Conservation (phyloP, 2,797 vertebrate genomes). For the Stomatorhinus walkeri region DNA sequence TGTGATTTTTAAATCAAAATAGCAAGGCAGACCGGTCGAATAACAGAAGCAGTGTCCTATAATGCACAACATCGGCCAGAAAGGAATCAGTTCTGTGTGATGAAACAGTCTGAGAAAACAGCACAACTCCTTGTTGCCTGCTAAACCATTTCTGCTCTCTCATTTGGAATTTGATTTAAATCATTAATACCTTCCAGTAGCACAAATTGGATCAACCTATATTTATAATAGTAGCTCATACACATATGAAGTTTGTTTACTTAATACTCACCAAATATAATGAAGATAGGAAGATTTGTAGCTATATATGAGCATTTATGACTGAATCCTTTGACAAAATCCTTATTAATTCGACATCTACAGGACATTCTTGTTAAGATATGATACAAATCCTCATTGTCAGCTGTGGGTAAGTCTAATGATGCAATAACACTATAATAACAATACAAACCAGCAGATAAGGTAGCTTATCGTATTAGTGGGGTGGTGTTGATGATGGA, state of each 20-base stretch:
- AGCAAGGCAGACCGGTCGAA: background rate
- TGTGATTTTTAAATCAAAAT: slow-evolving; percentile 26
- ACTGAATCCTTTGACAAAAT: background rate
- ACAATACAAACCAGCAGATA: background rate
- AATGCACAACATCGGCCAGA: background rate
- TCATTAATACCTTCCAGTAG: slow-evolving; percentile 7
- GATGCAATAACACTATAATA: background rate
- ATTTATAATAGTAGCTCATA: background rate
- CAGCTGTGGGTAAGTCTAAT: background rate
- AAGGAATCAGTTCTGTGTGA: background rate
- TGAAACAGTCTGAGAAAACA: slow-evolving; percentile 62
- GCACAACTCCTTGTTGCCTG: slow-evolving; percentile 57
- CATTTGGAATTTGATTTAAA: slow-evolving; percentile 46
- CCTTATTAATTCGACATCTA: background rate
- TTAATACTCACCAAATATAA: background rate
- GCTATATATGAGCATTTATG: background rate
- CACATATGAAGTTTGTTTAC: background rate
- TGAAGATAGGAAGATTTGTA: background rate
- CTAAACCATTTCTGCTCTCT: slow-evolving; percentile 54
- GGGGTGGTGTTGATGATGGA: background rate
- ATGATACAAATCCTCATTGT: background rate
- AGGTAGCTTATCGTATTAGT: background rate
- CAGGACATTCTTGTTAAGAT: background rate
- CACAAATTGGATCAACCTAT: background rate
- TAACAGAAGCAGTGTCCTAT: background rate